A percentile compares a stretch with the other conserved stretches of the same genome.
Evolutionary conservation across 1,140 invertebrate species (phyloP).

Genomic region (Drosophila biarmipes): DNA sequence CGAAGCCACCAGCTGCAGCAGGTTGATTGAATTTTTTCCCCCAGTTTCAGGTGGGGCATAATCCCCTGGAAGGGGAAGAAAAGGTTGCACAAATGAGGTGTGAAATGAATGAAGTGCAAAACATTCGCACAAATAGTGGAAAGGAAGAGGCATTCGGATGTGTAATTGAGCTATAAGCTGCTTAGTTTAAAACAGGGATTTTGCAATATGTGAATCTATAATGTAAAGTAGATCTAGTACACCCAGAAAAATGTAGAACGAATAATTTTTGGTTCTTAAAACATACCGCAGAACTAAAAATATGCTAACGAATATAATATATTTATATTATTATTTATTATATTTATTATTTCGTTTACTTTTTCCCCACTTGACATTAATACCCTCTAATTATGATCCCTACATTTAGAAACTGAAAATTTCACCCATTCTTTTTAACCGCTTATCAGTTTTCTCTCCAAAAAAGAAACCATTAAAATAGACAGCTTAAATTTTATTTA

Average conservation of each 20-base stretch:
- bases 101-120: constrained; percentile 46
- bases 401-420: constrained; percentile 4
- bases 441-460: constrained; percentile 43
- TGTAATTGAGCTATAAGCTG: constrained; percentile 5
- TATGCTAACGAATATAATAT: neutral
- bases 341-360: constrained; percentile 4
- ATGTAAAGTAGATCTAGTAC: neutral
- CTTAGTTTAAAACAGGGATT: neutral
- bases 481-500: constrained; percentile 33
- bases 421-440: constrained; percentile 23
- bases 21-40: constrained; percentile 48
- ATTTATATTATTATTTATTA: neutral
- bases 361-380: neutral
- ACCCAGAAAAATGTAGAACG: too few relatives aligned
- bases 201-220: neutral
- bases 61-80: constrained; percentile 29
- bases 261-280: too few relatives aligned
- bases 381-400: constrained; percentile 14
- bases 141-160: neutral
- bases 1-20: constrained; percentile 24
- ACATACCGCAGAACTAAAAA: too few relatives aligned
- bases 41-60: constrained; percentile 24
- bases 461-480: constrained; percentile 20
- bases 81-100: constrained; percentile 35
- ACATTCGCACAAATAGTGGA: constrained; percentile 27